Base-by-base conservation (phyloP, 1,140 invertebrate species). In the Geopemphigus sp. region DNA sequence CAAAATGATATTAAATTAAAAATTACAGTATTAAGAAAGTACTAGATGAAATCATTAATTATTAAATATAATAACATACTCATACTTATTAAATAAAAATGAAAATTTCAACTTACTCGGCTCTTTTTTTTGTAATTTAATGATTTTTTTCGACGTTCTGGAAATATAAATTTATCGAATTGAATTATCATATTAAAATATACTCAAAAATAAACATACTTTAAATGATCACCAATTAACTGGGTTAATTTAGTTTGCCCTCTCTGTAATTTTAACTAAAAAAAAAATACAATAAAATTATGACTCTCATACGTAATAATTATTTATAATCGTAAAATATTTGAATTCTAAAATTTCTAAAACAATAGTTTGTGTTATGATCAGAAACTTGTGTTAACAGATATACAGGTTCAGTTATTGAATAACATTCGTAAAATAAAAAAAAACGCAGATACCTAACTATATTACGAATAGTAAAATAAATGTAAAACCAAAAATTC, bases 61-160 rank as follows among this genome's bases (percentile, higher is more conserved):
- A n/a, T n/a, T n/a, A 39, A 39, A 8, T 39, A 39, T 39, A 39
- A 39, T 39, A 39, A 3, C 32, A 3, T 39, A 39, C 8, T 39
- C 32, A 39, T 39, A 39, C 8, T 39, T 4, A 39, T 39, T 8
- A 39, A 39, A 4, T 39, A 39, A 39, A 39, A 39, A 39, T 39
- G 8, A 39, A 39, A 39, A 39, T 39, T 3, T 39, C 19, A 59
- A 76, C 57, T 78, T 63, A 78, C 74, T 47, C 19, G 74, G 74
- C 63, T 39, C 74, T 32, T 78, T 78, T 63, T 78, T 78, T 11
- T 78, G 74, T 6, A 63, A 24, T 50, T 78, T 78, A 63, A 78
- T 78, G 4, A 15, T 26, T 10, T 63, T 78, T 17, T 61, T 59
- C 6, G 74, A 63, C 24, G 57, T 29, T 15, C 74, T 78, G 17